Conservation (phyloP, 2,797 vertebrate genomes). For the Urocyon cinereoargenteus region DNA sequence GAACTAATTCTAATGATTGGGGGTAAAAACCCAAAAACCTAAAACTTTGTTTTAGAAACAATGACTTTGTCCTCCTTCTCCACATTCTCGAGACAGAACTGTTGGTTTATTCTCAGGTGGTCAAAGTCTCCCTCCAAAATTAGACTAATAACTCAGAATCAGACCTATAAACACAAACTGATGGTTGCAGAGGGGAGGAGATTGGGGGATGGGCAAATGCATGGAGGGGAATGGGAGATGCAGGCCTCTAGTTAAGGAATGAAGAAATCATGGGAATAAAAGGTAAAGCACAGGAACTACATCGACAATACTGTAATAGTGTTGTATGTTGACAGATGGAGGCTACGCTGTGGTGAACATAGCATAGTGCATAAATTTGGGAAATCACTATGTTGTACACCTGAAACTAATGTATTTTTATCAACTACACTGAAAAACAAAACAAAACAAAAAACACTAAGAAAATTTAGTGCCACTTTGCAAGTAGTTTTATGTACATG, state of each 20-base stretch:
- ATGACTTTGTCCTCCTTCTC: not conserved
- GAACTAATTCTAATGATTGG: not conserved
- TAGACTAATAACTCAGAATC: not conserved
- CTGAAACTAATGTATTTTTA: not conserved
- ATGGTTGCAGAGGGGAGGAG: not conserved
- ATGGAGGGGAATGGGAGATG: not conserved
- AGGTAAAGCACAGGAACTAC: not conserved
- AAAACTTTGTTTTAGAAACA: not conserved
- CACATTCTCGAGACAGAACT: not conserved
- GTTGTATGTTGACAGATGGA: not conserved
- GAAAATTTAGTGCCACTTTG: not conserved
- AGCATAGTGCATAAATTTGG: not conserved
- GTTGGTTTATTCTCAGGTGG: not conserved
- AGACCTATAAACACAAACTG: not conserved
- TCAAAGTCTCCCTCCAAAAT: not conserved
- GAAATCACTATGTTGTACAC: not conserved
- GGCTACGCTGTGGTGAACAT: not conserved
- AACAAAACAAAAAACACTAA: not conserved
- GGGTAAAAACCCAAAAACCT: not conserved
- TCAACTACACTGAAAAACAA: not conserved
- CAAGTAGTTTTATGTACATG: not conserved
- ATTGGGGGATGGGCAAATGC: not conserved
- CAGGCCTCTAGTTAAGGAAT: not conserved
- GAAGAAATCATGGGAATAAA: not conserved
- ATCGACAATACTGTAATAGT: not conserved